phyloP scores from a whole-genome alignment of 2,113 vertebrate species.

The Pithys albifrons region DNA sequence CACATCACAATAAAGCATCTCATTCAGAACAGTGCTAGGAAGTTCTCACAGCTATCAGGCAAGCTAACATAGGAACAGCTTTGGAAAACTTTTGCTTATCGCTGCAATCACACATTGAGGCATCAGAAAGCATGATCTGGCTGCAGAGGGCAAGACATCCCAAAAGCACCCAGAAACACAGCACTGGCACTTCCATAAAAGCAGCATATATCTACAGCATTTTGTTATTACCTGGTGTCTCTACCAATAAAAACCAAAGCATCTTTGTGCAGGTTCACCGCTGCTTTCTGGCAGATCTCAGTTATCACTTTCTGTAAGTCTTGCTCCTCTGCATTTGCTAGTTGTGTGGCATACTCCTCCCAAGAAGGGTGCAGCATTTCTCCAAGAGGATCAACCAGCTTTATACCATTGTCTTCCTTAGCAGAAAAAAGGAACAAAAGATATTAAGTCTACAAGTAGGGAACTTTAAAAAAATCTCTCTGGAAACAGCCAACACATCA shows the following conservation, averaged over 20 bases:
- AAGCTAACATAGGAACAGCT: neutral
- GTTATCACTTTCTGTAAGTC: slow-evolving; percentile 74
- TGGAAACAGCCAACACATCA: neutral
- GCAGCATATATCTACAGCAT: neutral
- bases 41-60: neutral
- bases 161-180: neutral
- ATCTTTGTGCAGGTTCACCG: slow-evolving; percentile 77
- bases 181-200: neutral
- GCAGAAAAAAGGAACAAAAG: neutral
- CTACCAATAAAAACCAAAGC: slow-evolving; percentile 85
- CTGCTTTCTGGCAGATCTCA: slow-evolving; percentile 82
- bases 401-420: slow-evolving; percentile 96
- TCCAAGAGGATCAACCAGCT: slow-evolving; percentile 92
- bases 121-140: neutral
- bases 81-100: neutral
- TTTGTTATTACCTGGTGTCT: slow-evolving; percentile 90
- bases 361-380: slow-evolving; percentile 91
- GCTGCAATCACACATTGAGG: neutral
- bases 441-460: neutral
- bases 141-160: neutral
- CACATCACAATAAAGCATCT: neutral
- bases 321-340: slow-evolving; percentile 88
- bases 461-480: neutral
- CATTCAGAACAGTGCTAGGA: neutral
- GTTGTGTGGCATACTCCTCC: slow-evolving; percentile 88